A percentile compares a stretch with the other conserved stretches of the same genome.
Evolutionary conservation across 2,888 invertebrate species (phyloP).

Genomic region (Aporophyla lueneburgensis): DNA sequence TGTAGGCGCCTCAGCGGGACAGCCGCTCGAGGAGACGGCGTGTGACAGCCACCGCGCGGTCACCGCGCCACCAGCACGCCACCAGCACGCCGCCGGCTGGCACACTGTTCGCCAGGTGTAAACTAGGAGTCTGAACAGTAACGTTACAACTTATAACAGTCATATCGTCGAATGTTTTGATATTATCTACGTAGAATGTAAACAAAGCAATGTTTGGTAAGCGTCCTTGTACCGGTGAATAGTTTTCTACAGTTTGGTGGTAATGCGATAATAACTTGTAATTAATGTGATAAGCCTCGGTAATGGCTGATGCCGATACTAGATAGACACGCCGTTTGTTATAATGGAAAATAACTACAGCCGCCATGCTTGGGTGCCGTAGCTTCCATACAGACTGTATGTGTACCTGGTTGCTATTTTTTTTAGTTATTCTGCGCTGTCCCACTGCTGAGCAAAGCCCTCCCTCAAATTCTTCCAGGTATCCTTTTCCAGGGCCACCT

Average conservation of each 20-base stretch:
- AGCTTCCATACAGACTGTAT: not conserved
- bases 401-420: too few relatives aligned
- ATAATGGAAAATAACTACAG: not conserved
- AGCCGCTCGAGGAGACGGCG: not conserved
- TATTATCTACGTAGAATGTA: not conserved
- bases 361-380: not conserved
- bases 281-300: constrained; percentile 8
- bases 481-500: too few relatives aligned
- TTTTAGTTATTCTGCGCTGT: too few relatives aligned
- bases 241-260: constrained; percentile 9
- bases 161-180: not conserved
- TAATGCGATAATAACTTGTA: constrained; percentile 25
- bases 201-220: constrained; percentile 6
- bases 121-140: not conserved
- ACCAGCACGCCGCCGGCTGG: not conserved
- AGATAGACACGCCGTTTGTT: constrained; percentile 1
- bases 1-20: not conserved
- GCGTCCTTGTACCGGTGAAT: constrained; percentile 3
- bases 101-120: not conserved
- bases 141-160: not conserved
- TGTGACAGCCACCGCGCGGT: not conserved
- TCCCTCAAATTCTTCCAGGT: too few relatives aligned
- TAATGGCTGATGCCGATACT: not conserved
- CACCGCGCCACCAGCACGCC: not conserved
- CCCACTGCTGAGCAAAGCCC: too few relatives aligned